Evolutionary conservation across 1,140 invertebrate species (phyloP).

Genomic region (Adelges cooleyi): DNA sequence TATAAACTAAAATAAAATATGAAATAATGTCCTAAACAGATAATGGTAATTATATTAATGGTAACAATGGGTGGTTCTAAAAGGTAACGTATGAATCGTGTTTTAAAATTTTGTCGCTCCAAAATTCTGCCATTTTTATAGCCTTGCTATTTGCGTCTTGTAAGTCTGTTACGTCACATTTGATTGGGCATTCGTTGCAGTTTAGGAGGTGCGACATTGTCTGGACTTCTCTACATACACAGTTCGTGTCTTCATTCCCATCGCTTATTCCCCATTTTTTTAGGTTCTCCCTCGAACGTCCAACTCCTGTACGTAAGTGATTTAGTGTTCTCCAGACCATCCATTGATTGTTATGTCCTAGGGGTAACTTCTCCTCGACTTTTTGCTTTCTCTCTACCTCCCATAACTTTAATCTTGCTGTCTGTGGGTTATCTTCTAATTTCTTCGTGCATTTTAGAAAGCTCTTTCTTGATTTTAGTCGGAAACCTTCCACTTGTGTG

Average conservation of each 20-base stretch:
- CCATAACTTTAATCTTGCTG: constrained; percentile 12
- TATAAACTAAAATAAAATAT: constrained; percentile 1
- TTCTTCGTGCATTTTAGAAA: background rate
- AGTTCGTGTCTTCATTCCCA: background rate
- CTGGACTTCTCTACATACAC: background rate
- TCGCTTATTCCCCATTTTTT: background rate
- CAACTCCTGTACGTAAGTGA: background rate
- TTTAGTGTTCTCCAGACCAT: constrained; percentile 7
- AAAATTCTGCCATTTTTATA: no score
- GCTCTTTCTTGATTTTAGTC: constrained; percentile 9
- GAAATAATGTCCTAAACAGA: background rate
- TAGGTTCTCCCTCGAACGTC: constrained; percentile 4
- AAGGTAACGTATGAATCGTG: no score
- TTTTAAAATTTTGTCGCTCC: no score
- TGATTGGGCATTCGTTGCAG: background rate
- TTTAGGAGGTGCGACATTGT: constrained; percentile 6
- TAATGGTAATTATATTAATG: no score
- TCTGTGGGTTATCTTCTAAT: background rate
- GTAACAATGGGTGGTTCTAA: no score
- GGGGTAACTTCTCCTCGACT: background rate
- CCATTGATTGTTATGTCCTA: background rate
- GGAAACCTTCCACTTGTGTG: background rate
- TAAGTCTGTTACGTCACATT: constrained; percentile 5
- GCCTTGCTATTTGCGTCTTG: background rate
- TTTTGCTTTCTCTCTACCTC: background rate